Base-by-base conservation (phyloP, 2,888 invertebrate genomes). In the Saturnia japonica region DNA sequence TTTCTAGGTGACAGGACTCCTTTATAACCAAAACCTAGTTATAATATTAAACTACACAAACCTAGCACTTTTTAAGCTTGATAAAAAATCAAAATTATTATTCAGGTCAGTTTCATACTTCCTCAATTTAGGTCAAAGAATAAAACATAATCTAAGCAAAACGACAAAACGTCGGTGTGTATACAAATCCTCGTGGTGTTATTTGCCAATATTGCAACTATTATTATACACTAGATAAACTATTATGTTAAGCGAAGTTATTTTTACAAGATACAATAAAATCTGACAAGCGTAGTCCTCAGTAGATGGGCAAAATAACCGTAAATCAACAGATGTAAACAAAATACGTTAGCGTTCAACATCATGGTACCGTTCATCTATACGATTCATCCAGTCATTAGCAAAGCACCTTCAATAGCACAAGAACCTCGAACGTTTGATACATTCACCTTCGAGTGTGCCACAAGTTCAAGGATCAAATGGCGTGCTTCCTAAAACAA, bases 401-500 rank as follows among this genome's bases (percentile, higher is more conserved):
- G 67, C 60, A 60, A 57, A 43, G 34, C 43, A 51, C n/a, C 42
- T 54, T 51, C 51, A 70, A 47, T 25, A 14, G 45, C 69, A 34
- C 62, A 40, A 40, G 64, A 64, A 64, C 9, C 40, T 34, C 40
- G 7, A 40, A 40, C 34, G 19, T 64, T 9, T n/a, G 22, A 64
- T n/a, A 64, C 77, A 72, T 74, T 80, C 77, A 80, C 79, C 81
- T 80, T 77, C 74, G 85, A 78, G 73, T 79, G 76, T 82, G 84
- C 71, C 81, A 78, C 81, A 82, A 82, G 85, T 85, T 86, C 87
- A 86, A 85, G 85, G 84, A 85, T 80, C 80, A 77, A 62, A 71
- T 77, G 82, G 78, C 80, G 78, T 76, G 64, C 73, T 75, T 80
- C 77, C 79, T 73, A 73, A 75, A 75, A 74, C 79, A 77, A 74